Percentiles rank a stretch among this genome's conserved stretches.
Conservation (phyloP, 2,888 invertebrate genomes). For the Epistrophe eligans region DNA sequence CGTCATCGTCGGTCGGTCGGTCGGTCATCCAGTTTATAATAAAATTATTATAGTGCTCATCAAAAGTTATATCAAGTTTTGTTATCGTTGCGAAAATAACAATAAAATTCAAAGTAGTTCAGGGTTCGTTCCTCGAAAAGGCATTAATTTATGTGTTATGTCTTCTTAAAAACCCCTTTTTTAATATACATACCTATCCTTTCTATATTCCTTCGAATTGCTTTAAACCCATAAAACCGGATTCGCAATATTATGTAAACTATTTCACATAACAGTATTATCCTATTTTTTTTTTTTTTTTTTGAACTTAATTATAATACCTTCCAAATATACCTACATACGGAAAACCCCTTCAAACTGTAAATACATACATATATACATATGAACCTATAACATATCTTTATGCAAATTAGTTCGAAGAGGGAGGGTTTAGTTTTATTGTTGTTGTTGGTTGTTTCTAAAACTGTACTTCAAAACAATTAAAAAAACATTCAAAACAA, state of each 20-base stretch:
- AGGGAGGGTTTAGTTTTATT: constrained; percentile 18
- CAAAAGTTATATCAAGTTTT: constrained; percentile 34
- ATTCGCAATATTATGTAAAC: constrained; percentile 14
- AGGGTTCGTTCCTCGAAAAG: constrained; percentile 1
- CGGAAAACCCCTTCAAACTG: constrained; percentile 16
- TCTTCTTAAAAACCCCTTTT: constrained; percentile 18
- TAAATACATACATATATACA: not conserved
- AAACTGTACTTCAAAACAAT: constrained; percentile 57
- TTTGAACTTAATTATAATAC: constrained; percentile 46
- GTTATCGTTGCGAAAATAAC: constrained; percentile 41
- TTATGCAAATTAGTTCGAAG: constrained; percentile 62
- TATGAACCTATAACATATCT: constrained; percentile 5
- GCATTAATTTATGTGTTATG: constrained; percentile 35
- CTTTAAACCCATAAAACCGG: constrained; percentile 25
- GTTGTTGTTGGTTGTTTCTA: constrained; percentile 19
- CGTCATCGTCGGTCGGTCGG: not conserved
- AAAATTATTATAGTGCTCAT: constrained; percentile 9
- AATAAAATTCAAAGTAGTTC: constrained; percentile 26
- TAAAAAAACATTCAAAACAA: constrained; percentile 57
- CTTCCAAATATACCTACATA: not conserved
- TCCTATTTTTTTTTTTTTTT: constrained; percentile 22
- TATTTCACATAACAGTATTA: constrained; percentile 12
- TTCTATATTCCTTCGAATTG: not conserved
- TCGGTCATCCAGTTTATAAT: constrained; percentile 14
- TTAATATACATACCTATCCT: constrained; percentile 3